A percentile compares a stretch with the other conserved stretches of the same genome.
Evolutionary conservation across 2,888 invertebrate genomes (phyloP).

Genomic region (Endomychus coccineus): DNA sequence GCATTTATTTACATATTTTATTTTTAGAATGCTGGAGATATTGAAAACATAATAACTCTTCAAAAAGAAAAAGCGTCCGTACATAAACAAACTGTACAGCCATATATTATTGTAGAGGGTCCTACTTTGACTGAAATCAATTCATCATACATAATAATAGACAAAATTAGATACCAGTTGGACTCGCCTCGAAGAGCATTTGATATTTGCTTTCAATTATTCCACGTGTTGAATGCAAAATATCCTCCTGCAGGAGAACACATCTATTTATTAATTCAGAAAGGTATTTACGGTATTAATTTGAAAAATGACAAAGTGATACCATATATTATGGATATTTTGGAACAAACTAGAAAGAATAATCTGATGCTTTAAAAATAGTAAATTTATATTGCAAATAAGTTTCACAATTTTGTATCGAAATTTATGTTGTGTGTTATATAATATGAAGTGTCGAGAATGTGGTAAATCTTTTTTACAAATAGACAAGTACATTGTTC

Average conservation of each 20-base stretch:
- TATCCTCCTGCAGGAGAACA: conserved; percentile 11
- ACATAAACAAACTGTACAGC: conserved; percentile 14
- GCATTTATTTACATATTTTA: not conserved
- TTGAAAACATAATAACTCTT: conserved; percentile 10
- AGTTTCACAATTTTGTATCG: too few species aligned
- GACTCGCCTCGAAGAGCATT: conserved; percentile 6
- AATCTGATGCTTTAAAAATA: too few species aligned
- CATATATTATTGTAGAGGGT: conserved; percentile 13
- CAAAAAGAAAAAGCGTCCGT: conserved; percentile 6
- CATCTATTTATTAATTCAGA: conserved; percentile 13
- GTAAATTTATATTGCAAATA: too few species aligned
- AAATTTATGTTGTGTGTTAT: too few species aligned
- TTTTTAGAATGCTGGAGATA: conserved; percentile 9
- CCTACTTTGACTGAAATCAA: conserved; percentile 8
- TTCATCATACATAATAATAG: conserved; percentile 10
- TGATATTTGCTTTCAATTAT: conserved; percentile 13
- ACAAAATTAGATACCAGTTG: conserved; percentile 11
- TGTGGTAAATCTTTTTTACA: too few species aligned
- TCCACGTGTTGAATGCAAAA: not conserved
- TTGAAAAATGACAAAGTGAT: conserved; percentile 12
- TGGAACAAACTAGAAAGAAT: too few species aligned
- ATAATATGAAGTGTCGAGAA: too few species aligned
- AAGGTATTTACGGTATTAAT: conserved; percentile 10
- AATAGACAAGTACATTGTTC: too few species aligned
- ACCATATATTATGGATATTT: conserved; percentile 12